Evolutionary conservation across 2,113 vertebrate species (phyloP), one percentile per base, ranked within the genome.

Genomic region (Hypanus sabinus): DNA sequence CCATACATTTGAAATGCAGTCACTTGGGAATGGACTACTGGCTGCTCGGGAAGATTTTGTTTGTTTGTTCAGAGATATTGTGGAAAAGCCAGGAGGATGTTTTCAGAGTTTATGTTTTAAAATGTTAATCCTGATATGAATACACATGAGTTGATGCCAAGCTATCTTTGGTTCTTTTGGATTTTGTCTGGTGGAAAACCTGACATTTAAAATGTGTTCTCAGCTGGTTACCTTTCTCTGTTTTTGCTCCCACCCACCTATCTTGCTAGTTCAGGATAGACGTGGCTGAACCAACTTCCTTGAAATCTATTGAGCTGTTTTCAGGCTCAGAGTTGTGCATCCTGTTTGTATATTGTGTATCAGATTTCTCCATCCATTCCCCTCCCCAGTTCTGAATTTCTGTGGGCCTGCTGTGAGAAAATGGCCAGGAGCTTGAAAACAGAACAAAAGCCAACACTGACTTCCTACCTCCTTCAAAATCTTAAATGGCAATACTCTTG

Each of bases 271-370:
- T 90, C 85, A 68, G 85, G 85, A 90, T 65, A 62, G 65, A 62
- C 20, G 27, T 68, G n/a, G 60, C 30, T 10, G 85, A 33, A 14
- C 85, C 85, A 33, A 90, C 85, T 90, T 90, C 85, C 85, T 90
- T 90, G 30, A 62, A 90, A 65, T 14, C 85, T 30, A 68, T 90
- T 68, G 85, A 90, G 85, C 30, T 65, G 85, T 1, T 65, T 68
- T 65, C 85, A 90, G 83, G 30, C 83, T 81, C 79, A 22, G 27
- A 14, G 60, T 9, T 68, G 60, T 90, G 85, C 60, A 90, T 90
- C 85, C 85, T 65, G 60, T 90, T 90, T 90, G 85, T 9, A 90
- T 90, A 90, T 90, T 90, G 85, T 90, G 85, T n/a, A 57, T 27
- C 46, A 85, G 81, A 85, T 10, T 60, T 30, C 46, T 5, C 55